Evolutionary conservation across 2,888 invertebrate genomes (phyloP), one percentile per base, ranked within the genome.

Genomic region (Hipparchia sbordonii): DNA sequence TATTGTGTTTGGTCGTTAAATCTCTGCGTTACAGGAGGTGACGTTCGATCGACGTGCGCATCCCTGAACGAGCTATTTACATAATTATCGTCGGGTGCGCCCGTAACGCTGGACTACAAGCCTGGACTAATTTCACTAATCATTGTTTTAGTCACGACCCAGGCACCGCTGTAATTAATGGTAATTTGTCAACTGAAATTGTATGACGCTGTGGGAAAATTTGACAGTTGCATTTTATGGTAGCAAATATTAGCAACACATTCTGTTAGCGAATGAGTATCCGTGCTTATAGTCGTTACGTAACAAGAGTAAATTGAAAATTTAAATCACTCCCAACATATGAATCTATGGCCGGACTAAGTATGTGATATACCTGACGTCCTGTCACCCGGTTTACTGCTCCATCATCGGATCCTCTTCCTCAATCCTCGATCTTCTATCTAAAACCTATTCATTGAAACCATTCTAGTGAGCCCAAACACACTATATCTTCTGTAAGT

Each of bases 31-130:
- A 83, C 77, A 78, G 69, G 81, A 79, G 78, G 77, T 78, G 77
- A 76, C 78, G 82, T 82, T 82, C 82, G 82, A 86, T 85, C 83
- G 82, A 81, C 79, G 79, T 75, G 76, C 77, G 79, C 80, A 81
- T 81, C 80, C 76, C 82, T 78, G 80, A 82, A 81, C 81, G 83
- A 79, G 82, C 80, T 81, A 88, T 89, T 89, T 88, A 83, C 89
- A 89, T 89, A 89, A 89, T 87, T 85, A 86, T 84, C 83, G 84
- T 82, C 81, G 84, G 78, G 84, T 81, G 82, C 76, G 78, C 74
- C 77, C 78, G 80, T 82, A 82, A 81, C 79, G 77, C 79, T 70
- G 77, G 70, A 73, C 73, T 73, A 78, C 76, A 74, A 76, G 81
- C 77, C 79, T 80, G 77, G 72, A 76, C 80, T 81, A 79, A 85